Evolutionary conservation across 2,888 invertebrate species (phyloP).

Genomic region (Diadromus collaris): DNA sequence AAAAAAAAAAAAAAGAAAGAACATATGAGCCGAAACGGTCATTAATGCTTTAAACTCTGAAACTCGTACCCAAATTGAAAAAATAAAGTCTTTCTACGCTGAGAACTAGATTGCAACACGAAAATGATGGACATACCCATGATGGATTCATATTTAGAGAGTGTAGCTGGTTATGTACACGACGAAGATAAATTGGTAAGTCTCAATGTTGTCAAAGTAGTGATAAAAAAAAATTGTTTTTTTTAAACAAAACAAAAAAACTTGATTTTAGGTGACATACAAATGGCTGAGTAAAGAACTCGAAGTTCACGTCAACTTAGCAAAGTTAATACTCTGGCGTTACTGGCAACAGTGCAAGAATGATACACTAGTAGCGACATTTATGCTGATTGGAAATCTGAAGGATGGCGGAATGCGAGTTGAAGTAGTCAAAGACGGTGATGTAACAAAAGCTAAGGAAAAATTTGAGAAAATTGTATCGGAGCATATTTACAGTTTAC

Average conservation of each 20-base stretch:
- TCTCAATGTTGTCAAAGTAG: conserved; percentile 17
- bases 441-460: conserved; percentile 71
- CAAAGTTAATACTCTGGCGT: conserved; percentile 78
- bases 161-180: conserved; percentile 66
- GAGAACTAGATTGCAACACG: background rate
- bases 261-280: conserved; percentile 78
- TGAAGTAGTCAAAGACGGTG: conserved; percentile 76
- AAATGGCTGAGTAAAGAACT: conserved; percentile 80
- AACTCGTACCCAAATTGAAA: background rate
- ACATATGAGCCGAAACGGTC: background rate
- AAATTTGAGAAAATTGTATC: conserved; percentile 76
- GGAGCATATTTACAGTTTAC: conserved; percentile 80
- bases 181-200: conserved; percentile 75
- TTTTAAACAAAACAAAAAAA: background rate
- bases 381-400: conserved; percentile 76
- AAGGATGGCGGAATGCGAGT: conserved; percentile 73
- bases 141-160: conserved; percentile 69
- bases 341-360: conserved; percentile 72
- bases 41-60: background rate
- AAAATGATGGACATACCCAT: conserved; percentile 64
- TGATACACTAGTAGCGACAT: conserved; percentile 72
- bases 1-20: no score
- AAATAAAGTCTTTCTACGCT: background rate
- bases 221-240: background rate
- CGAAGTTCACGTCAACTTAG: conserved; percentile 79